Percentiles rank a stretch among this genome's conserved stretches.
These are phyloP conservation scores for Heliconius hermathena DNA, from an alignment of 1,140 invertebrate species.

Conservation along the genomic window DNA sequence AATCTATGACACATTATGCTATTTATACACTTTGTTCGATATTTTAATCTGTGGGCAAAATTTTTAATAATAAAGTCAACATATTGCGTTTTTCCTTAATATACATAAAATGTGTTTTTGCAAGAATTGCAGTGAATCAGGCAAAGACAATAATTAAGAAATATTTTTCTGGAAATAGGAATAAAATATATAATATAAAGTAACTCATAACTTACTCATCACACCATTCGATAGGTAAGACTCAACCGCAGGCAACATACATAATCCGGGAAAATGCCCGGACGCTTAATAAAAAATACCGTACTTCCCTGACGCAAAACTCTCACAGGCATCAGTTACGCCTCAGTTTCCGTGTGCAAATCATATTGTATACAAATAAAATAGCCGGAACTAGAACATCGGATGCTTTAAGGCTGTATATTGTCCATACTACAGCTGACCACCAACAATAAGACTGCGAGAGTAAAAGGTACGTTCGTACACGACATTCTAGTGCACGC, in stretches of 20 bases:
- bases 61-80: too few species aligned
- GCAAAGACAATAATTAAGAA: too few species aligned
- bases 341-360: constrained; percentile 44
- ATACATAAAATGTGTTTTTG: too few species aligned
- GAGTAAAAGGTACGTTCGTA: constrained; percentile 66
- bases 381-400: constrained; percentile 65
- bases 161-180: not conserved
- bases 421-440: constrained; percentile 45
- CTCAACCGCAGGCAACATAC: not conserved
- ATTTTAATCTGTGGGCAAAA: too few species aligned
- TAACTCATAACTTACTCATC: not conserved
- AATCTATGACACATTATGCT: too few species aligned
- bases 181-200: not conserved
- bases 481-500: constrained; percentile 62
- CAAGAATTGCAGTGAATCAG: too few species aligned
- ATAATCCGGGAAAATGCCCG: constrained; percentile 24
- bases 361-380: constrained; percentile 31
- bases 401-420: constrained; percentile 62
- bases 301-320: constrained; percentile 35
- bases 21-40: too few species aligned
- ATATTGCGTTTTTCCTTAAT: too few species aligned
- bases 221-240: not conserved
- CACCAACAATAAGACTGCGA: constrained; percentile 59
- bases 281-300: constrained; percentile 20
- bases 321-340: constrained; percentile 41